Conservation (phyloP, 2,888 invertebrate species). For the Biston betularia region DNA sequence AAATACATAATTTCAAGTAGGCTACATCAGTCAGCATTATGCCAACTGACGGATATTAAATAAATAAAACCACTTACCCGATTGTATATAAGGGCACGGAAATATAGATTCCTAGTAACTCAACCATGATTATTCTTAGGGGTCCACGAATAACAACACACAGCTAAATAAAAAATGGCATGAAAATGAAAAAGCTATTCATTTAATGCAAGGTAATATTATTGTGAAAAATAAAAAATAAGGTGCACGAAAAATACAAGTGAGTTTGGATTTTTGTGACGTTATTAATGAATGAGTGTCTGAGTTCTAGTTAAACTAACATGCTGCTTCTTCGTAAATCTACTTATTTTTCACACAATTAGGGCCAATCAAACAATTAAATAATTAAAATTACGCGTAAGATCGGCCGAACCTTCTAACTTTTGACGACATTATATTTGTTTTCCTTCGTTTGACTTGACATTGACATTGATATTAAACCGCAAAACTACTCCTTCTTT, state of each 20-base stretch:
- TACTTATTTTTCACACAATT: constrained; percentile 4
- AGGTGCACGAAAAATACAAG: constrained; percentile 1
- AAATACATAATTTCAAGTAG: too few species aligned
- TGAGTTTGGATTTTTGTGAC: constrained; percentile 6
- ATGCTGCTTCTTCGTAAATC: constrained; percentile 39
- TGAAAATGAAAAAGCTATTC: constrained; percentile 1
- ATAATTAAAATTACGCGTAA: constrained; percentile 28
- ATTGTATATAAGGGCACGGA: constrained; percentile 63
- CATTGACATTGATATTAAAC: not conserved
- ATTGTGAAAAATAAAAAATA: constrained; percentile 14
- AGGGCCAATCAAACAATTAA: not conserved
- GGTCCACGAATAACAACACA: constrained; percentile 38
- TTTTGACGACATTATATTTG: constrained; percentile 40
- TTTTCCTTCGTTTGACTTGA: constrained; percentile 17
- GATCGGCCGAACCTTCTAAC: constrained; percentile 38
- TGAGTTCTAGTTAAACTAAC: constrained; percentile 30
- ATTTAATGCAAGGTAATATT: constrained; percentile 4
- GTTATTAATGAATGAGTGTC: constrained; percentile 16
- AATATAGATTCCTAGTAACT: constrained; percentile 60
- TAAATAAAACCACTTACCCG: constrained; percentile 62
- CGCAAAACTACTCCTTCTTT: too few species aligned
- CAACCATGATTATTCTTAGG: constrained; percentile 54
- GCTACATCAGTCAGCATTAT: not conserved
- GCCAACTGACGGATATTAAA: constrained; percentile 1
- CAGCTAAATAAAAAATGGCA: constrained; percentile 18